phyloP scores from a whole-genome alignment of 2,113 vertebrate species.

The Tupaia tana region DNA sequence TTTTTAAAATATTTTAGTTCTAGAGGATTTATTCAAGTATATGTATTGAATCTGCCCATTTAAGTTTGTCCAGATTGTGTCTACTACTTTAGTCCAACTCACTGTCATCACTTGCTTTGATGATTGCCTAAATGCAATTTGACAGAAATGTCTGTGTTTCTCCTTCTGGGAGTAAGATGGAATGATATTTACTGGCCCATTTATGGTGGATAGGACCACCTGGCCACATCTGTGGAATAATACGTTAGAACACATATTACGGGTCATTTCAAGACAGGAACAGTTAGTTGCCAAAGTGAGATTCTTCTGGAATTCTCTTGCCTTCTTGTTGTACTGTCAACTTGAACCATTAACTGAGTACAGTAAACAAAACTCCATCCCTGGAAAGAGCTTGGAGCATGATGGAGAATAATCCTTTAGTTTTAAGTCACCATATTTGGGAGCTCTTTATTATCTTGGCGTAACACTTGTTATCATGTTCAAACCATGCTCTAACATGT shows the following conservation, averaged over 20 bases:
- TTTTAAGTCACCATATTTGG: neutral
- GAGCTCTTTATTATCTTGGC: neutral
- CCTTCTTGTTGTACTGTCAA: neutral
- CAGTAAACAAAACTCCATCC: neutral
- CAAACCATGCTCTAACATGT: neutral
- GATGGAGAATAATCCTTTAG: neutral
- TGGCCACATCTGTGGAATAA: neutral
- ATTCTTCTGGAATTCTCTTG: neutral
- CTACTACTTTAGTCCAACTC: neutral
- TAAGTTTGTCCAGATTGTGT: neutral
- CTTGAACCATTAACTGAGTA: neutral
- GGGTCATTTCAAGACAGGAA: neutral
- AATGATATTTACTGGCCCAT: neutral
- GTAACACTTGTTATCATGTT: neutral
- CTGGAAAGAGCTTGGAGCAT: neutral
- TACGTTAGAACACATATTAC: neutral
- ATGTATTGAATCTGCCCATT: neutral
- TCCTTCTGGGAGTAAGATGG: neutral
- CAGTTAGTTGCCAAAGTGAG: neutral
- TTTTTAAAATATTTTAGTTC: neutral
- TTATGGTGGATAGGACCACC: neutral
- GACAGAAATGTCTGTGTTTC: neutral
- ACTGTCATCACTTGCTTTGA: neutral
- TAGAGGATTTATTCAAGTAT: neutral
- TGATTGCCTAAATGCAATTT: neutral